phyloP scores from a whole-genome alignment of 1,140 invertebrate species.

The Chrysoperla carnea region DNA sequence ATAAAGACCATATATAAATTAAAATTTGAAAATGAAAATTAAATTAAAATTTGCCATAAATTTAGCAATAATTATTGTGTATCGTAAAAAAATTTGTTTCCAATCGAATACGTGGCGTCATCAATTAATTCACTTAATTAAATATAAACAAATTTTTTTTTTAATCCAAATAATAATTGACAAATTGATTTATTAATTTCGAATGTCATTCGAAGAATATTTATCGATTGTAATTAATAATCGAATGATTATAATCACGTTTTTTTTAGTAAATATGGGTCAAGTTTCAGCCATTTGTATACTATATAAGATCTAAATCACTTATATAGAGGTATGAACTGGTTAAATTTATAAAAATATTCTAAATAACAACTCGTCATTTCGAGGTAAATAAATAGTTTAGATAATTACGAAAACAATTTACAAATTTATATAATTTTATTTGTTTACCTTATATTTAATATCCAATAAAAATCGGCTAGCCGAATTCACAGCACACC shows the following conservation, averaged over 20 bases:
- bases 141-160: too few species aligned
- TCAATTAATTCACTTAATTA: too few species aligned
- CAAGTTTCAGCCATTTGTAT: neutral
- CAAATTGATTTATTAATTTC: too few species aligned
- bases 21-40: too few species aligned
- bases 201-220: too few species aligned
- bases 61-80: too few species aligned
- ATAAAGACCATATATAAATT: too few species aligned
- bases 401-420: conserved; percentile 4
- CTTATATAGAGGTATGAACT: neutral
- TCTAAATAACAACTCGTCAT: neutral
- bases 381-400: neutral
- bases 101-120: too few species aligned
- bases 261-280: neutral
- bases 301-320: neutral
- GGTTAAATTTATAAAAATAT: neutral
- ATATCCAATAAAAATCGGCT: conserved; percentile 8
- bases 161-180: too few species aligned
- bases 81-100: too few species aligned
- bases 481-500: conserved; percentile 13
- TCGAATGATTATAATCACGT: neutral
- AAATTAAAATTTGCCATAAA: too few species aligned
- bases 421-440: neutral
- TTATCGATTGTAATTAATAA: too few species aligned
- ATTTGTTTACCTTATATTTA: conserved; percentile 9